Percentiles rank a stretch among this genome's conserved stretches.
Evolutionary conservation across 2,888 invertebrate genomes (phyloP).

Genomic region (Neoitamus cyanurus): DNA sequence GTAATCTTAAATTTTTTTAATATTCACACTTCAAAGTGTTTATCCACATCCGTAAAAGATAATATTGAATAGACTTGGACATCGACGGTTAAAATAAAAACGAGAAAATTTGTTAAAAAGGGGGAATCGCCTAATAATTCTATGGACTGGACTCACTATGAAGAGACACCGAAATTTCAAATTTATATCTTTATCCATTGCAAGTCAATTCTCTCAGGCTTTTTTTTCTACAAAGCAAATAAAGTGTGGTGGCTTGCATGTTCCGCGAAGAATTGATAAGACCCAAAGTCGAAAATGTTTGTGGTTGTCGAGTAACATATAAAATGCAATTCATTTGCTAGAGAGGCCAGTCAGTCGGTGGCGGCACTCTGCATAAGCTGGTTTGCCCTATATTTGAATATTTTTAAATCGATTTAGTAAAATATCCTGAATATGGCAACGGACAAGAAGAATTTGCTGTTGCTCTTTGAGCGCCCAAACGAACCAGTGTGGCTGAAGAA

Average conservation of each 20-base stretch:
- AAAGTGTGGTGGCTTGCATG: neutral
- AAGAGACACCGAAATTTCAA: too few species aligned
- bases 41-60: too few species aligned
- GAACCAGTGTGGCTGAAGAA: constrained; percentile 84
- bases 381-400: neutral
- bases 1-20: too few species aligned
- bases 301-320: neutral
- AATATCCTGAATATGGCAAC: constrained; percentile 49
- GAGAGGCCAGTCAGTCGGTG: neutral
- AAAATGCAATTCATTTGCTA: neutral
- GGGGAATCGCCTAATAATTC: too few species aligned
- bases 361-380: neutral
- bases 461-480: constrained; percentile 79
- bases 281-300: neutral
- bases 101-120: too few species aligned
- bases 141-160: too few species aligned
- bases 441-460: constrained; percentile 70
- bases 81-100: too few species aligned
- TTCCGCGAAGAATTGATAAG: neutral
- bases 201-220: neutral
- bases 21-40: too few species aligned
- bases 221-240: neutral
- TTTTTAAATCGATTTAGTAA: neutral
- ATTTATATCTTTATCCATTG: neutral
- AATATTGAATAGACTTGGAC: too few species aligned